Base-by-base conservation (phyloP, 2,888 invertebrate species). In the Drosophila nr. fundita region DNA sequence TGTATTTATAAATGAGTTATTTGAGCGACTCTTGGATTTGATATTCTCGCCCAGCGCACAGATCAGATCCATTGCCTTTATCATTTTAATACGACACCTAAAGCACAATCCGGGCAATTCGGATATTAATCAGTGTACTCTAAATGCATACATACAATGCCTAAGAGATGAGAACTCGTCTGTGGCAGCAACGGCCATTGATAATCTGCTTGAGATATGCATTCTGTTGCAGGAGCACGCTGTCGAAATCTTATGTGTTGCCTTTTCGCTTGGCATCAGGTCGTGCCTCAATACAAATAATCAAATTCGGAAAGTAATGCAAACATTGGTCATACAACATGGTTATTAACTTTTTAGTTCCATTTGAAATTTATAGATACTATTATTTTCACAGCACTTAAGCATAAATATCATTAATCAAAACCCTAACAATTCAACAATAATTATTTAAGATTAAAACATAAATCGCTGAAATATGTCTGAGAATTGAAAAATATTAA, bases 151-250 rank as follows among this genome's bases (percentile, higher is more conserved):
- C 88, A 94, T 98, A 65, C 95, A 96, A 83, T 97, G 98, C 91
- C 94, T 99, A 66, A 96, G 97, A 80, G 96, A 96, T 73, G 94
- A 95, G 50, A 96, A 97, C 91, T 96, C 97, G 0, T 97, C 97
- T 74, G 95, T 98, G 45, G 95, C 97, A 0, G 95, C 95, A 80
- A 95, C 96, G 0, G 96, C 97, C 34, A 94, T 98, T 53, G 97
- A 97, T 77, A 95, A 96, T 91, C 94, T 99, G 57, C 96, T 98
- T 0, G 98, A 98, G 87, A 95, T 98, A 76, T 94, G 96, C 61
- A 94, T 97, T 15, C 96, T 97, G 74, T 95, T 97, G 94, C 97
- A 97, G 94, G 98, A 98, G 93, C 96, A 97, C 92, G 97, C 97
- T 0, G 94, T 95, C 64, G 94, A 95, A 61, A 94, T 99, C 59